Conservation (phyloP, 2,797 vertebrate genomes). For the Sebastes taczanowskii region DNA sequence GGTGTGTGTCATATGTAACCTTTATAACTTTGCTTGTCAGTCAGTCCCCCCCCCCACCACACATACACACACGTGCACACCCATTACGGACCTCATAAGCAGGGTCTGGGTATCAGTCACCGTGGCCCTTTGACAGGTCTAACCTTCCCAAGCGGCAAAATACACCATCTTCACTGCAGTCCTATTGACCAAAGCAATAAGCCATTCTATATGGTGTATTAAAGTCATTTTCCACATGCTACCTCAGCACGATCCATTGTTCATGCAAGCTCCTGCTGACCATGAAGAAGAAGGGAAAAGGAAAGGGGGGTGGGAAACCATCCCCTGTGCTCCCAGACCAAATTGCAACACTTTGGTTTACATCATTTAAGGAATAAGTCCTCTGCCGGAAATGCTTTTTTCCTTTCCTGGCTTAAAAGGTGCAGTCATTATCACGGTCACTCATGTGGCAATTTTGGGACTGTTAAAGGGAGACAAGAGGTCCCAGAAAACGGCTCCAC, state of each 20-base stretch:
- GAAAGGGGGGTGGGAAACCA: background rate
- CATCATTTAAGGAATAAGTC: slow-evolving; percentile 90
- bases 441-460: slow-evolving; percentile 87
- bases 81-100: slow-evolving; percentile 96
- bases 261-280: slow-evolving; percentile 98
- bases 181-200: slow-evolving; percentile 99
- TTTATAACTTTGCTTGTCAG: slow-evolving; percentile 96
- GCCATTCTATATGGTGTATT: slow-evolving; percentile 99
- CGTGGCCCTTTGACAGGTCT: slow-evolving; percentile 92
- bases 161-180: slow-evolving; percentile 94
- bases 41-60: slow-evolving; percentile 33
- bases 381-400: slow-evolving; percentile 66
- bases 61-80: slow-evolving; percentile 43
- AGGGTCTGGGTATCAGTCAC: slow-evolving; percentile 93
- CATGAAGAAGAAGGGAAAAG: slow-evolving; percentile 73
- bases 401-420: slow-evolving; percentile 88
- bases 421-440: slow-evolving; percentile 88
- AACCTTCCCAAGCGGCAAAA: slow-evolving; percentile 98
- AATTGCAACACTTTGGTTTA: slow-evolving; percentile 94
- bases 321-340: slow-evolving; percentile 81
- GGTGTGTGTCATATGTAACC: slow-evolving; percentile 94
- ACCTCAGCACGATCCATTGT: slow-evolving; percentile 99
- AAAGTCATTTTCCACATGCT: slow-evolving; percentile 99
- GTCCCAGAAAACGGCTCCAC: slow-evolving; percentile 84
- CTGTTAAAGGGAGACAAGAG: slow-evolving; percentile 83